phyloP scores from a whole-genome alignment of 2,113 vertebrate species.

The human region DNA sequence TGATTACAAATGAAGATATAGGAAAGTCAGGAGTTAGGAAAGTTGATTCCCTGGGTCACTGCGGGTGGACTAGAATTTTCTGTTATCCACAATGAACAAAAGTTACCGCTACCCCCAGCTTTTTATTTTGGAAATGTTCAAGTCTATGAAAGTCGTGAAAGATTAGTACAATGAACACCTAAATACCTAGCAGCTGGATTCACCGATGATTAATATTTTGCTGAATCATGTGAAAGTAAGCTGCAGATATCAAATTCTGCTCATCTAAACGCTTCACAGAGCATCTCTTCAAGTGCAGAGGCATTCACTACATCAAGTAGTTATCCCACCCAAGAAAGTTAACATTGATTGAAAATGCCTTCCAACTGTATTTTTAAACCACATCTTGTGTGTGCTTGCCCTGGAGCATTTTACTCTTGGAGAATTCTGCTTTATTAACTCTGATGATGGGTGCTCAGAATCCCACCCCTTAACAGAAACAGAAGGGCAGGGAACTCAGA shows the following conservation, averaged over 20 bases:
- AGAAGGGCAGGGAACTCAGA: not conserved
- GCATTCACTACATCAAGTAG: not conserved
- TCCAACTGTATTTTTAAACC: not conserved
- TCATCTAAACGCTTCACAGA: not conserved
- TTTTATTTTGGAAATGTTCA: constrained; percentile 21
- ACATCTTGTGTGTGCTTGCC: not conserved
- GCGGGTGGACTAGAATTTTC: not conserved
- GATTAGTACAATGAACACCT: not conserved
- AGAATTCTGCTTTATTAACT: not conserved
- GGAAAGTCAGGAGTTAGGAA: not conserved
- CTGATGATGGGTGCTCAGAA: not conserved
- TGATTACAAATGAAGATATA: not conserved
- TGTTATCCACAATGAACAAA: not conserved
- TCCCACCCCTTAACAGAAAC: not conserved
- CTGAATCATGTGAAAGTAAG: not conserved
- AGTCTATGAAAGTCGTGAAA: not conserved
- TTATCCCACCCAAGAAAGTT: not conserved
- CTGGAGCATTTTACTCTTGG: not conserved
- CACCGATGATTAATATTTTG: not conserved
- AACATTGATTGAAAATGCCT: not conserved
- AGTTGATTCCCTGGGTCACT: not conserved
- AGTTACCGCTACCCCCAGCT: not conserved
- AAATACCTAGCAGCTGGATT: not conserved
- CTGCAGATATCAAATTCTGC: not conserved
- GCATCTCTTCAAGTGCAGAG: not conserved